Evolutionary conservation across 2,888 invertebrate genomes (phyloP), one percentile per base, ranked within the genome.

Genomic region (Xylota segnis): DNA sequence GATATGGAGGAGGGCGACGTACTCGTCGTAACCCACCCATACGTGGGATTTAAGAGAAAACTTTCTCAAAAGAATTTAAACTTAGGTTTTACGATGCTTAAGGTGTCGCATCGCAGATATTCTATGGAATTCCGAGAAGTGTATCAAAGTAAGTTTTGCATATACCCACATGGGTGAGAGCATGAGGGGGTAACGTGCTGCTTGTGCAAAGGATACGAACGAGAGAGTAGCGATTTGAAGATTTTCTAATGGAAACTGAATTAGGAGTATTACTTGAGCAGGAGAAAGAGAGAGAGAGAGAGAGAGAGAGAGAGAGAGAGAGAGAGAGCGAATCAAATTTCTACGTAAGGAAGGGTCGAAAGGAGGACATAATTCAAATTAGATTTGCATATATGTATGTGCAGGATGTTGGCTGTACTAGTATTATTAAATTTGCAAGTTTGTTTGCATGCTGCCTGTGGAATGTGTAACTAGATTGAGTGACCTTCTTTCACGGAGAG

Each of bases 161-260:
- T 45, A 45, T 5, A 43, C 29, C 12, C n/a, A 45, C 23, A n/a
- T n/a, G n/a, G n/a, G n/a, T n/a, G n/a, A n/a, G n/a, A n/a, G n/a
- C 32, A 10, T 37, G n/a, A 43, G 43, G 37, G 34, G 56, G 56
- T 65, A 40, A 9, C 52, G n/a, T 74, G 32, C 61, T 18, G 40
- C 14, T 43, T 32, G 16, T 5, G 45, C 14, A 47, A 50, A 32
- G 59, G 34, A 58, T 52, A 29, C 2, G 37, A 16, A 12, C 16
- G 45, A 40, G 10, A n/a, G 61, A 72, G 58, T 71, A 37, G n/a
- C 65, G 65, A 83, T 83, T 77, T 71, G 34, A 71, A 71, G 77
- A 83, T 83, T n/a, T n/a, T 83, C 77, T 71, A 83, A 83, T 83
- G 82, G 77, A 83, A 83, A 77, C 76, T 77, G 82, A 77, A 83